These are phyloP conservation scores for Cosmorhoe ocellata DNA, from an alignment of 2,888 invertebrate genomes.

Conservation along the genomic window DNA sequence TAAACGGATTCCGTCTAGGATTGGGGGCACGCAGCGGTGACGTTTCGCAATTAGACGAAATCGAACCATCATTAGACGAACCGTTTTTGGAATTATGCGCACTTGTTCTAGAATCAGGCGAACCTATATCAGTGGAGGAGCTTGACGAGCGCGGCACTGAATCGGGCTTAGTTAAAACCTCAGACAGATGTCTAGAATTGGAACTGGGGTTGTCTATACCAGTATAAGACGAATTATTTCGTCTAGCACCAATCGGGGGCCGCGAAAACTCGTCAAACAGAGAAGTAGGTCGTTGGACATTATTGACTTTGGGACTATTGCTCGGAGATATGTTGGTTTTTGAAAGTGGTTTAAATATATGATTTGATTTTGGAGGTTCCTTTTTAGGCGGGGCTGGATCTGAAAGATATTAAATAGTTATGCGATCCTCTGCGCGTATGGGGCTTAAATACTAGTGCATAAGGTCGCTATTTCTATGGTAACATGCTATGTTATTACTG, in stretches of 20 bases:
- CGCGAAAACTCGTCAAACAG: conserved; percentile 20
- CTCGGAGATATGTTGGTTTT: conserved; percentile 11
- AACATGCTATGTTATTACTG: too few relatives aligned
- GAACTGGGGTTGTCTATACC: neutral
- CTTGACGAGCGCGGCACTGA: neutral
- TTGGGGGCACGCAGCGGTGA: neutral
- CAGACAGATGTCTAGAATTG: conserved; percentile 1
- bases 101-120: conserved; percentile 1
- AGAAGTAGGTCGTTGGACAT: conserved; percentile 19
- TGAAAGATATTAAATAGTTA: conserved; percentile 30
- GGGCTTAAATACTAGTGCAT: neutral
- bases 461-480: too few relatives aligned
- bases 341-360: neutral
- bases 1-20: neutral
- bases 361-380: conserved; percentile 31
- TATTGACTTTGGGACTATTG: conserved; percentile 1
- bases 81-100: neutral
- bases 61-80: neutral
- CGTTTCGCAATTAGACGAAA: neutral
- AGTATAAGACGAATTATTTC: conserved; percentile 1
- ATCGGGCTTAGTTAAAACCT: neutral
- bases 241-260: neutral
- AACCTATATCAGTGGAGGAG: neutral
- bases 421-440: neutral
- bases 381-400: conserved; percentile 50